Conservation (phyloP, 2,888 invertebrate genomes). For the Napeogenes inachia region DNA sequence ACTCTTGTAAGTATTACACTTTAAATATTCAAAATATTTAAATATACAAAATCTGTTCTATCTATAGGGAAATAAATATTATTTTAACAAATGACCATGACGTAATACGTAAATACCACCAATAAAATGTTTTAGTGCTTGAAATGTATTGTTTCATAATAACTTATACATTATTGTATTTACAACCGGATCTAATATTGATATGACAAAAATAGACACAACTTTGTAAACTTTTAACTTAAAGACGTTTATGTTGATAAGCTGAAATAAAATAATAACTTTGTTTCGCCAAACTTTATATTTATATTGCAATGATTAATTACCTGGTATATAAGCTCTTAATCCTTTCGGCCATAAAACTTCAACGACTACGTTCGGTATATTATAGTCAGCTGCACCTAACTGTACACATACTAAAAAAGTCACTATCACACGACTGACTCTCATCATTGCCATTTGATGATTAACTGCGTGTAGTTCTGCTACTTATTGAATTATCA, state of each 20-base stretch:
- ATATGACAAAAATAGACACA: no score
- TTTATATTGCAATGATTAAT: neutral
- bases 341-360: constrained; percentile 77
- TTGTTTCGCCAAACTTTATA: no score
- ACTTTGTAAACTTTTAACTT: no score
- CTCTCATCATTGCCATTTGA: constrained; percentile 24
- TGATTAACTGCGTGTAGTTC: constrained; percentile 16
- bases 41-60: no score
- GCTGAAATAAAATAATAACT: neutral
- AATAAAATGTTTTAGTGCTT: neutral
- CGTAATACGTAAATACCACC: no score
- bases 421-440: constrained; percentile 22
- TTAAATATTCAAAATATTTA: no score
- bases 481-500: neutral
- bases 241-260: neutral
- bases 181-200: no score
- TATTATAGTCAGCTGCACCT: constrained; percentile 29
- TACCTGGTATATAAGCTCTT: constrained; percentile 79
- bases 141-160: no score
- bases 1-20: no score
- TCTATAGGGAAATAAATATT: no score
- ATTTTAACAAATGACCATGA: no score
- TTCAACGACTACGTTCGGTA: constrained; percentile 74
- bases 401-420: constrained; percentile 29
- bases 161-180: no score